Conservation (phyloP, 2,113 vertebrate species). For the Ageneiosus marmoratus region DNA sequence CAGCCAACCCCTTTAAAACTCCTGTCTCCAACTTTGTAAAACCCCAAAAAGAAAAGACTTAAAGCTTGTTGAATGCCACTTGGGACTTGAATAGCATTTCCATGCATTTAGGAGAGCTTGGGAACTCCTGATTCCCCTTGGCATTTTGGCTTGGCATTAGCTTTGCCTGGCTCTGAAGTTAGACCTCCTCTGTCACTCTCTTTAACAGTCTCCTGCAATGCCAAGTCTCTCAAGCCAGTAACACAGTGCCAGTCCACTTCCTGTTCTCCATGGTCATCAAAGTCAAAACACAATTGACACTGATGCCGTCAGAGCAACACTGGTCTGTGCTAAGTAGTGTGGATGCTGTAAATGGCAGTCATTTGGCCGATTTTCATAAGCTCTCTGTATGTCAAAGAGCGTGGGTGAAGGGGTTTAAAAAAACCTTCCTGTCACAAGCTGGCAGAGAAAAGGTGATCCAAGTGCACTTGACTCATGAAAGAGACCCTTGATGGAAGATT, state of each 20-base stretch:
- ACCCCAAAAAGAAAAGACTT: neutral
- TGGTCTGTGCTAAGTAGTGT: neutral
- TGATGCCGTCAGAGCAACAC: neutral
- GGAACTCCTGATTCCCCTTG: conserved; percentile 14
- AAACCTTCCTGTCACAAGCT: neutral
- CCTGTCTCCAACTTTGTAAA: neutral
- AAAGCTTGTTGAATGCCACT: neutral
- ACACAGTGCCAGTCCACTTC: conserved; percentile 20
- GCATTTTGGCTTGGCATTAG: conserved; percentile 28
- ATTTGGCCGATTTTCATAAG: neutral
- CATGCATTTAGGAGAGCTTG: neutral
- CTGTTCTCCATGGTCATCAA: conserved; percentile 26
- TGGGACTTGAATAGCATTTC: conserved; percentile 1
- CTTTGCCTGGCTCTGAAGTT: conserved; percentile 10
- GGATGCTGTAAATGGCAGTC: neutral
- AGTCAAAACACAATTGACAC: conserved; percentile 13
- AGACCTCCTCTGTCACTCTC: neutral
- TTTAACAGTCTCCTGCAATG: neutral
- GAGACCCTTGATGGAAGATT: neutral
- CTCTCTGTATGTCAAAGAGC: neutral
- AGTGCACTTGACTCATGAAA: neutral
- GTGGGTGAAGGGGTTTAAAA: neutral
- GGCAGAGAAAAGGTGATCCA: neutral
- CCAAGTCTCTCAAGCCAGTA: conserved; percentile 23
- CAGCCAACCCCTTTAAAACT: neutral